Conservation (phyloP, 1,140 invertebrate genomes). For the Gryon sp. region DNA sequence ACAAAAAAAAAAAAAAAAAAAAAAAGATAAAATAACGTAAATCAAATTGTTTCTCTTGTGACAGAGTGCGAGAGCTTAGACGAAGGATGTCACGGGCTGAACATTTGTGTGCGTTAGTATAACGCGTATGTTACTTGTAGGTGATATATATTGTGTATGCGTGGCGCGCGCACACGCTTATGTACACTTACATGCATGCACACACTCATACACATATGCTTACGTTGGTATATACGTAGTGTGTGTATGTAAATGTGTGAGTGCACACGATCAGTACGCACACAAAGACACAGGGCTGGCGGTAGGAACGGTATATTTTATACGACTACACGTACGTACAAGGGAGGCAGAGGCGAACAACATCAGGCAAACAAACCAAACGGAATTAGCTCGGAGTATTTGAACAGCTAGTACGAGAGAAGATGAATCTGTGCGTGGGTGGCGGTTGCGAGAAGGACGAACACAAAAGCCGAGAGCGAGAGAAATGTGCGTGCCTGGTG, state of each 20-base stretch:
- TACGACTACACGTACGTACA: constrained; percentile 58
- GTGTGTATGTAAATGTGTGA: not conserved
- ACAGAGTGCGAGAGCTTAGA: too few relatives aligned
- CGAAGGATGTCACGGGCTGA: too few relatives aligned
- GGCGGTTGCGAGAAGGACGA: constrained; percentile 44
- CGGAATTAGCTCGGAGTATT: constrained; percentile 67
- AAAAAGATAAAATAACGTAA: too few relatives aligned
- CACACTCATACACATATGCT: too few relatives aligned
- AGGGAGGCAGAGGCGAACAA: constrained; percentile 54
- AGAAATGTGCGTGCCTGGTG: constrained; percentile 31
- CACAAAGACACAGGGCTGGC: constrained; percentile 6
- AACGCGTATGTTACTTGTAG: too few relatives aligned
- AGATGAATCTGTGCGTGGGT: constrained; percentile 62
- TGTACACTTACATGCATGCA: too few relatives aligned
- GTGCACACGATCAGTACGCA: not conserved
- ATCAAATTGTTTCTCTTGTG: too few relatives aligned
- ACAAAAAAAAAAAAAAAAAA: too few relatives aligned
- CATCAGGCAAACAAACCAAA: constrained; percentile 67
- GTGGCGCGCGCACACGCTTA: too few relatives aligned
- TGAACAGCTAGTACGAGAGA: constrained; percentile 64
- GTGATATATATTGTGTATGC: too few relatives aligned
- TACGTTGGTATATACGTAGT: too few relatives aligned
- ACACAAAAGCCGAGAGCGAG: constrained; percentile 26
- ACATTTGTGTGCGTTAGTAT: too few relatives aligned
- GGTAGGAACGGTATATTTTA: constrained; percentile 56